Evolutionary conservation across 2,113 vertebrate species (phyloP).

Genomic region (Passer montanus): DNA sequence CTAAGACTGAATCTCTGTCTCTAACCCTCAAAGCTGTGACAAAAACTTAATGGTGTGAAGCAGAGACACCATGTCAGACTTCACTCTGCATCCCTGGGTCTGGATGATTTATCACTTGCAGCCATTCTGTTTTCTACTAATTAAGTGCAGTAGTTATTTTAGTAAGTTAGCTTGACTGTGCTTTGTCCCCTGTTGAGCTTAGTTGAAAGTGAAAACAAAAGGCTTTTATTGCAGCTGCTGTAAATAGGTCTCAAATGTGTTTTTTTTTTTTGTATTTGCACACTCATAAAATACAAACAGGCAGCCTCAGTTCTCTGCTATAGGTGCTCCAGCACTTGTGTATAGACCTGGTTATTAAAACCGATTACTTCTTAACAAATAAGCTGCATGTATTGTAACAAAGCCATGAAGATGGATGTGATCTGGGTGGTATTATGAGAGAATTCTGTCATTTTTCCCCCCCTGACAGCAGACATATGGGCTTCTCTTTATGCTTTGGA

Average conservation of each 20-base stretch:
- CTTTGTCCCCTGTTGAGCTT: background rate
- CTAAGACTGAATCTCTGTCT: background rate
- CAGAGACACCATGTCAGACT: conserved; percentile 8
- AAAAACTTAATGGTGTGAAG: conserved; percentile 33
- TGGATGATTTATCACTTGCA: conserved; percentile 30
- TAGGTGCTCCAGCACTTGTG: background rate
- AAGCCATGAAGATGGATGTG: background rate
- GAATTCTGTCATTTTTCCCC: background rate
- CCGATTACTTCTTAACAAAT: background rate
- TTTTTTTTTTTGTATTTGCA: background rate
- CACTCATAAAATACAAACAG: background rate
- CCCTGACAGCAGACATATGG: background rate
- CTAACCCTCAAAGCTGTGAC: conserved; percentile 18
- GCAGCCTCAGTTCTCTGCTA: background rate
- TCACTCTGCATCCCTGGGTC: background rate
- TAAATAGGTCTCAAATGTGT: background rate
- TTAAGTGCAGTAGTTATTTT: conserved; percentile 28
- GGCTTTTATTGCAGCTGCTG: background rate
- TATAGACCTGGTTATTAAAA: background rate
- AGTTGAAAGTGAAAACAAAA: conserved; percentile 4
- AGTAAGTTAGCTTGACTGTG: background rate
- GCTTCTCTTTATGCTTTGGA: background rate
- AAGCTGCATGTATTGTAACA: background rate
- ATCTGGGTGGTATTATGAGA: background rate
- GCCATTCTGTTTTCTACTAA: conserved; percentile 17